Evolutionary conservation across 1,140 invertebrate species (phyloP).

Genomic region (Microplitis mediator): DNA sequence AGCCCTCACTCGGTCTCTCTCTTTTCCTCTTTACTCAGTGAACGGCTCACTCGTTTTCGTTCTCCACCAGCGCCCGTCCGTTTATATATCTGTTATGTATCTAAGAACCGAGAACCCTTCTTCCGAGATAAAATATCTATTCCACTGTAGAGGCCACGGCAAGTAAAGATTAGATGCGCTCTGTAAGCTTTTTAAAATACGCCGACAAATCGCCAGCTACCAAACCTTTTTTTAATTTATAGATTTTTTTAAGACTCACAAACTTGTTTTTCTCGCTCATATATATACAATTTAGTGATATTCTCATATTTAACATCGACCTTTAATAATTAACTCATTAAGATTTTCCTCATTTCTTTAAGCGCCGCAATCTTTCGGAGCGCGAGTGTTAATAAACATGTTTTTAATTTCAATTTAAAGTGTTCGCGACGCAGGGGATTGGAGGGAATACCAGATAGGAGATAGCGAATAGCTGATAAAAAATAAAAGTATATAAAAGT

Average conservation of each 20-base stretch:
- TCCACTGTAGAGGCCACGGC: background rate
- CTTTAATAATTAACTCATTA: no score
- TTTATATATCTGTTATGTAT: conserved; percentile 8
- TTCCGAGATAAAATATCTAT: conserved; percentile 11
- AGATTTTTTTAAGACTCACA: background rate
- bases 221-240: background rate
- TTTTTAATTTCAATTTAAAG: no score
- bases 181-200: background rate
- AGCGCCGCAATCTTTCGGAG: no score
- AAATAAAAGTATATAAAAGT: background rate
- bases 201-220: background rate
- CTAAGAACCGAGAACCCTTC: background rate
- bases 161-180: conserved; percentile 5
- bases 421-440: no score
- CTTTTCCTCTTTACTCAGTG: no score
- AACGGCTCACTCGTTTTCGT: background rate
- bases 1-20: background rate
- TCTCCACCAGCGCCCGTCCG: background rate
- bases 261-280: no score
- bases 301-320: no score
- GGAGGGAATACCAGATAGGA: no score
- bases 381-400: no score
- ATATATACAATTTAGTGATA: no score
- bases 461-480: background rate
- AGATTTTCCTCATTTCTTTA: no score